phyloP scores from a whole-genome alignment of 1,140 invertebrate genomes.

The Eriosoma lanigerum region DNA sequence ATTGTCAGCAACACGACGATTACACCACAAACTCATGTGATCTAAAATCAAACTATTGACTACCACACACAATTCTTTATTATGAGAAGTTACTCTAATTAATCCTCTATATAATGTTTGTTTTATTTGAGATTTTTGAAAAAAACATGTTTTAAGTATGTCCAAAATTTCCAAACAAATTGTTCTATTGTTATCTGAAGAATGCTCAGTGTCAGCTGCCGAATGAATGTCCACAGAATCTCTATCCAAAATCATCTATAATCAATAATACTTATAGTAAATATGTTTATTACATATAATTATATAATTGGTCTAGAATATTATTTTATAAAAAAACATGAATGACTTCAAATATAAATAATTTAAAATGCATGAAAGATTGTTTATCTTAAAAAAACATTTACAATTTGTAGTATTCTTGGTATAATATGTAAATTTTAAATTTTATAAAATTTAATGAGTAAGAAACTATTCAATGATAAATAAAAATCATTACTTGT shows the following conservation, averaged over 20 bases:
- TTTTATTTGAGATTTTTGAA: conserved; percentile 44
- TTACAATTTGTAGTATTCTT: no score
- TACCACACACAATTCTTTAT: background rate
- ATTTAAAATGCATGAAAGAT: no score
- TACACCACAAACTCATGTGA: conserved; percentile 34
- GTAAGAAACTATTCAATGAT: background rate
- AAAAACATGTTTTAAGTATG: conserved; percentile 41
- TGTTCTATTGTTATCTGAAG: conserved; percentile 35
- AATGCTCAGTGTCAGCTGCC: background rate
- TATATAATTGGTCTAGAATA: no score
- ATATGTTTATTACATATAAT: no score
- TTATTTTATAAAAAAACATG: no score
- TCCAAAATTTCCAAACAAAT: conserved; percentile 49
- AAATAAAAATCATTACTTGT: conserved; percentile 19
- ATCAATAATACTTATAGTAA: background rate
- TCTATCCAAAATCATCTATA: conserved; percentile 39
- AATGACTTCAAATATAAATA: no score
- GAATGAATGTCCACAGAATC: conserved; percentile 46
- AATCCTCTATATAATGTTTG: conserved; percentile 38
- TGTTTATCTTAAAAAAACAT: no score
- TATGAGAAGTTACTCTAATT: conserved; percentile 4
- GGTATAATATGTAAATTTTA: no score
- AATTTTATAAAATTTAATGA: no score
- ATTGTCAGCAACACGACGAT: background rate
- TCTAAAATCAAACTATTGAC: conserved; percentile 22